Base-by-base conservation (phyloP, 2,113 vertebrate species). In the Thermophis baileyi region DNA sequence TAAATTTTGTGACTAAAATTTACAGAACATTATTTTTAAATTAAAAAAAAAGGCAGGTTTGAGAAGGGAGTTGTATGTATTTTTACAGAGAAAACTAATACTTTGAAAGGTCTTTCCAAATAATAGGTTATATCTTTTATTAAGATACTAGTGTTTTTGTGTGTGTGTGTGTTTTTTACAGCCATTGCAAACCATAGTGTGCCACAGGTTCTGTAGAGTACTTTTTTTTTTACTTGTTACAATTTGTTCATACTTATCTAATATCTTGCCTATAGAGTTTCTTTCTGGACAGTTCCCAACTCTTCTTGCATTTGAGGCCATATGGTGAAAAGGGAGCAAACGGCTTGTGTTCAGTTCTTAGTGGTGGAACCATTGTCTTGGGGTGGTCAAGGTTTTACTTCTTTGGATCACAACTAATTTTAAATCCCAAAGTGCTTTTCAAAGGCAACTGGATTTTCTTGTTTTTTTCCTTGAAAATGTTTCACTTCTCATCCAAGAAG, bases 11-110 rank as follows among this genome's bases (percentile, higher is more conserved):
- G 25, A 22, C 1, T 20, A 0, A n/a, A 27, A 92, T 90, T 88
- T 44, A 44, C 7, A 27, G 1, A 0, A 54, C 0, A 0, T 0
- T n/a, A 93, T 91, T 53, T 69, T n/a, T 4, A 2, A 49, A 81
- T 55, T 1, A 35, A 6, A n/a, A 90, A 47, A 11, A 0, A 53
- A 47, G 11, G 3, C 50, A n/a, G 20, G 27, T 25, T 35, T 40
- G 57, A 89, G 90, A 12, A 50, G 6, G 24, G 85, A 60, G 1
- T 7, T 6, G 3, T 55, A 2, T 89, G 5, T 85, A 87, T 93
- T 90, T 49, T 1, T 0, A 87, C 24, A 0, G 14, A 44, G 40
- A 85, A 88, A 93, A 27, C n/a, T 30, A 81, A 44, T 44, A 22
- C 0, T 60, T 91, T 63, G 30, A 63, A 49, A 88, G n/a, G n/a